These are phyloP conservation scores for Lycodopsis pacificus DNA, from an alignment of 2,797 vertebrate genomes.

Conservation along the genomic window DNA sequence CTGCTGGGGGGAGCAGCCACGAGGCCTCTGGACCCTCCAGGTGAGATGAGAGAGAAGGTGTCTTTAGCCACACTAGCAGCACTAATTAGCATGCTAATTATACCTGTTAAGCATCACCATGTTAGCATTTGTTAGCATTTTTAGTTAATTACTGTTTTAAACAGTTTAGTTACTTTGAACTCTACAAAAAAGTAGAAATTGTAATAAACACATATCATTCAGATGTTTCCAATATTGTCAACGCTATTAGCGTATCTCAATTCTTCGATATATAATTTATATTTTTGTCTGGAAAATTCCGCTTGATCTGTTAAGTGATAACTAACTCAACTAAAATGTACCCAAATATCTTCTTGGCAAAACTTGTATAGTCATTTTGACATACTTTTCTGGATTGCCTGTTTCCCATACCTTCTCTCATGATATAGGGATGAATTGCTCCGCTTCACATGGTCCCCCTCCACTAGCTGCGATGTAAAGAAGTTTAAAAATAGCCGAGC, in stretches of 20 bases:
- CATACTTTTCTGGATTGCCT: constrained; percentile 14
- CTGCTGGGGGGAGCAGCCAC: constrained; percentile 65
- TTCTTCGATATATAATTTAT: background rate
- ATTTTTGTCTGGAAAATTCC: background rate
- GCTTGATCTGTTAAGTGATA: background rate
- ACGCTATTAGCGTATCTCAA: background rate
- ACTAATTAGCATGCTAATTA: background rate
- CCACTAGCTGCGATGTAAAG: constrained; percentile 64
- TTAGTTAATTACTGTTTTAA: background rate
- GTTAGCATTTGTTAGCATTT: background rate
- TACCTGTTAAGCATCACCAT: background rate
- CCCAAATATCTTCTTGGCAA: background rate
- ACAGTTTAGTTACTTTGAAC: background rate
- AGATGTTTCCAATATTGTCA: background rate
- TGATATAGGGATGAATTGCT: constrained; percentile 69
- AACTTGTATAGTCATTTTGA: constrained; percentile 22
- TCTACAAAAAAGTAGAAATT: background rate
- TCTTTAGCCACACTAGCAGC: background rate
- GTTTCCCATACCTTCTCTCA: constrained; percentile 47
- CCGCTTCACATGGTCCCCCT: constrained; percentile 69
- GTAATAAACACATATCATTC: background rate
- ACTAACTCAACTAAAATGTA: constrained; percentile 4
- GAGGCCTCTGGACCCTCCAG: constrained; percentile 62
- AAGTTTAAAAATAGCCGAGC: constrained; percentile 80
- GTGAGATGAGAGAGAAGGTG: constrained; percentile 52